Evolutionary conservation across 2,797 vertebrate species (phyloP), one percentile per base, ranked within the genome.

Genomic region (Myotis pilosus): DNA sequence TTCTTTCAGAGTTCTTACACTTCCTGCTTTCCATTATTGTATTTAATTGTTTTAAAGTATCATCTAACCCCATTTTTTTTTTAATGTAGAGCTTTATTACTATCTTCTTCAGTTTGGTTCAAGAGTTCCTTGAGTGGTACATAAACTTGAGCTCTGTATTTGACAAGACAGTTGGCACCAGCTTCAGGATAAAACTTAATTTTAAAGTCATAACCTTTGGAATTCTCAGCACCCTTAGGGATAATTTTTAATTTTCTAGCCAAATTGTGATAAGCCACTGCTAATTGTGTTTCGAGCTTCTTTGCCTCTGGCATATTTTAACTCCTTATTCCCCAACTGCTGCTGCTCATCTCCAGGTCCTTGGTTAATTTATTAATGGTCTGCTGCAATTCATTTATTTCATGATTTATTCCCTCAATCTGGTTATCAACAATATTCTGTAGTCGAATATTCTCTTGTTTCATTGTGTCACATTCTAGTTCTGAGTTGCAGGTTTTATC

Each of bases 181-280:
- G 96, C 97, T 71, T 99, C 99, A 78, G 98, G 98, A 66, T 98
- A 98, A 96, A 98, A 98, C 53, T 98, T 98, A 97, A 99, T 99
- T 97, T 99, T 99, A 96, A 99, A 99, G 97, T 99, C 99, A 0
- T 98, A 98, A 84, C 99, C 99, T 94, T 98, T 99, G 93, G 99
- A 99, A 78, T 99, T 99, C 97, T 99, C 99, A 91, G 99, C 99
- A 64, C 98, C 98, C 72, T 98, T 96, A 4, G 99, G 99, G 55
- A 99, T 99, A 91, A 99, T 98, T 98, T 99, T 99, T 96, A 99
- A 97, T 96, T 99, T 99, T 94, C 99, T 98, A 86, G 99, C 99
- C 97, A 99, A 92, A 88, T 99, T 99, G 96, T 99, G 99, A 95
- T 99, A 99, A n/a, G n/a, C 95, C 87, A 99, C 99, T 6, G 98